These are phyloP conservation scores for Dinomys branickii DNA, from an alignment of 2,113 vertebrate species.

Conservation along the genomic window DNA sequence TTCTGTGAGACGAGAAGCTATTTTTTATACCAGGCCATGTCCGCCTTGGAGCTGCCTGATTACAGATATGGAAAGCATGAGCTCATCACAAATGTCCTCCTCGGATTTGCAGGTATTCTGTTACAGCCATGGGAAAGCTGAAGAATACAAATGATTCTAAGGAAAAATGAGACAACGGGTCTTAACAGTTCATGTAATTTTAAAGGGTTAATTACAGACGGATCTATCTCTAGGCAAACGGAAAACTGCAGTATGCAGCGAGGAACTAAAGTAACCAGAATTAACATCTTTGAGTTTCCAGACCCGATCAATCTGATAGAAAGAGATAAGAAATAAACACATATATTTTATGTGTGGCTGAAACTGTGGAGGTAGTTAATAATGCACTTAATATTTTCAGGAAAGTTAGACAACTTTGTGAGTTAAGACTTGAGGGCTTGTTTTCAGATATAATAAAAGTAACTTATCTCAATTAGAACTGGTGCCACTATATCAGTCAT, in stretches of 20 bases:
- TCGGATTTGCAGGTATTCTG: background rate
- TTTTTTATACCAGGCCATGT: background rate
- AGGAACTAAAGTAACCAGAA: background rate
- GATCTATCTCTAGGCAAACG: background rate
- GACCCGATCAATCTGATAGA: background rate
- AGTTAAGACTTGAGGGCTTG: background rate
- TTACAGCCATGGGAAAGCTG: background rate
- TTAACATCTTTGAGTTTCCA: background rate
- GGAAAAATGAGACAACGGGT: background rate
- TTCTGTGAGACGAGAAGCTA: background rate
- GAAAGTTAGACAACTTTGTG: background rate
- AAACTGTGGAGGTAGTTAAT: background rate
- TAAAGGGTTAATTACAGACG: background rate
- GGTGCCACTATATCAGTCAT: background rate
- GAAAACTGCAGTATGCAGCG: background rate
- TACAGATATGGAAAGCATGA: background rate
- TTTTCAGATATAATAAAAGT: slow-evolving; percentile 15
- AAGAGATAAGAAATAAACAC: background rate
- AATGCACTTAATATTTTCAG: background rate
- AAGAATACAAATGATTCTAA: background rate
- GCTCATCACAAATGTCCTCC: background rate
- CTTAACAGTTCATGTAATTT: background rate
- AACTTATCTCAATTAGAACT: slow-evolving; percentile 16
- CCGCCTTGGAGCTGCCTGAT: background rate
- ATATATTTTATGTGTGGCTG: background rate